Evolutionary conservation across 64 coral and sea anemone species (phyloP), one percentile per base, ranked within the genome.

Genomic region (Actinia tenebrosa): DNA sequence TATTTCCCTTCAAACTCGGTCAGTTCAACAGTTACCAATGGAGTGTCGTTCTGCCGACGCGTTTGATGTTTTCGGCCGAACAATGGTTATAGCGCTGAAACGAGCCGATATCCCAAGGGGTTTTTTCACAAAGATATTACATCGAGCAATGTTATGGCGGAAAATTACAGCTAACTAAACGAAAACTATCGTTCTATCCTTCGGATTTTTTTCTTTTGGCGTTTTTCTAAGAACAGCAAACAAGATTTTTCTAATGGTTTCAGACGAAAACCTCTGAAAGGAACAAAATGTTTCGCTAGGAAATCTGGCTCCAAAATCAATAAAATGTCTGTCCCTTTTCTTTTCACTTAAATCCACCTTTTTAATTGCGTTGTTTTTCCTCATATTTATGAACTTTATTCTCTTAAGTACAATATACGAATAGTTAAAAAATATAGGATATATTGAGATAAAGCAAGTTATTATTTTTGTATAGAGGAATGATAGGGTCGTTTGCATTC

Each of bases 41-140:
- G 23, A 75, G 69, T 2, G 11, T 42, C 27, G 2, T 30, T 75
- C 69, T 81, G 79, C 50, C 79, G 79, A 81, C 27, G 20, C 79
- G 43, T 81, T 81, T 81, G 79, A 81, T 81, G 79, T 81, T 53
- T 16, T 81, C 44, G 50, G 18, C 44, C 50, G 79, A 81, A 81
- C 79, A 81, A 81, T 81, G 27, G 79, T 20, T 50, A 13, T 45
- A 14, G 79, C 15, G n/a, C 53, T 81, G 46, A 81, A 81, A 81
- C 42, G 50, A 50, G 46, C 79, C 79, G 79, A 81, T 50, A 22
- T 81, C 79, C 79, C 79, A 81, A 81, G 79, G 79, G 79, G 43
- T 50, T 81, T 81, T 53, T 50, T n/a, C 44, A 79, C 30, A 81
- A 81, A 81, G 50, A 53, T 22, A 81, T 75, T 75, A 75, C 25